A percentile compares a stretch with the other conserved stretches of the same genome.
Conservation (phyloP, 64 coral and sea anemone genomes). For the Montipora efflorescens region DNA sequence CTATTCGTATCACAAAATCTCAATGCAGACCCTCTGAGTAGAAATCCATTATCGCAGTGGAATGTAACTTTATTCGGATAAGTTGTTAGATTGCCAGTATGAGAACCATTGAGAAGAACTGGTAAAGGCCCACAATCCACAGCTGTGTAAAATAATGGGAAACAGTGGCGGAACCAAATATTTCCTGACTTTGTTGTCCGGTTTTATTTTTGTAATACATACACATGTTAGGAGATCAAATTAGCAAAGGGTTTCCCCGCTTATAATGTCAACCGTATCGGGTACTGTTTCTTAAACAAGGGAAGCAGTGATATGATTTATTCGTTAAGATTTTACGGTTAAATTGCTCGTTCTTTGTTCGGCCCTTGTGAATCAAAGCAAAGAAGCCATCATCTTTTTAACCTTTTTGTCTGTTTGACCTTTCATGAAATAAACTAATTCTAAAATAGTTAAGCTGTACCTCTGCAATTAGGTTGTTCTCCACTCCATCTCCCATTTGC, state of each 20-base stretch:
- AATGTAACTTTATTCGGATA: slow-evolving; percentile 3
- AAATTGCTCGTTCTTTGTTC: no score
- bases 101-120: slow-evolving; percentile 25
- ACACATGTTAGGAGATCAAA: no score
- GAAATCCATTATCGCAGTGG: slow-evolving; percentile 43
- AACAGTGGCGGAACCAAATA: neutral
- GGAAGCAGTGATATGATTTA: no score
- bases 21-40: slow-evolving; percentile 23
- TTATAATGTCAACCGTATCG: no score
- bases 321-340: no score
- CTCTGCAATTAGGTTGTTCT: slow-evolving; percentile 6
- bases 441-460: neutral
- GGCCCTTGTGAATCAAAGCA: no score
- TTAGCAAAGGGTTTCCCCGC: no score
- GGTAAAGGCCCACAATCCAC: slow-evolving; percentile 4
- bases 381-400: no score
- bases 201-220: neutral
- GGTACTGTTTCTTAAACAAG: no score
- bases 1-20: slow-evolving; percentile 24
- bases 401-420: no score
- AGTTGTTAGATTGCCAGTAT: slow-evolving; percentile 6
- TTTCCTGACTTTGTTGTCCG: neutral
- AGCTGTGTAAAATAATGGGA: slow-evolving; percentile 16
- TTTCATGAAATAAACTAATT: no score
- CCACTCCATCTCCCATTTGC: neutral